Evolutionary conservation across 1,140 invertebrate species (phyloP).

Genomic region (Geopemphigus sp.): DNA sequence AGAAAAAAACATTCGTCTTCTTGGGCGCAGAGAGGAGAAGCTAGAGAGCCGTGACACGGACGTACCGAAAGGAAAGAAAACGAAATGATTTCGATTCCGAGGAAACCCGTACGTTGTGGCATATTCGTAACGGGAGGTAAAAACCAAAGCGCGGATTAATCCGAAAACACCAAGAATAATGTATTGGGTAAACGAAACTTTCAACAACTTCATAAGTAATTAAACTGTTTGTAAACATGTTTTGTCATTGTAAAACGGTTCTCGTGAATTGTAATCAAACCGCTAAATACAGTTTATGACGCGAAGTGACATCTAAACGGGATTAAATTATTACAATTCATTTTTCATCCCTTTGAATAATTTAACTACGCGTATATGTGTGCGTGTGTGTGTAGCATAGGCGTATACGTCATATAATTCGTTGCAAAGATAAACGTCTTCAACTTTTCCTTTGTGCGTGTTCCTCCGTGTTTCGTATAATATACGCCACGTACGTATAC

Average conservation of each 20-base stretch:
- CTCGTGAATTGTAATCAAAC: conserved; percentile 2
- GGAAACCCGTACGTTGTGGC: background rate
- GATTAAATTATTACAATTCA: background rate
- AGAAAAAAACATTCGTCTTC: conserved; percentile 17
- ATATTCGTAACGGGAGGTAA: conserved; percentile 3
- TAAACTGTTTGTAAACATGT: conserved; percentile 14
- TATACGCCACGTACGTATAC: background rate
- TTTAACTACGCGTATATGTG: background rate
- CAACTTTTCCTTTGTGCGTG: background rate
- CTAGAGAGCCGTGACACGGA: background rate
- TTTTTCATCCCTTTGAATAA: conserved; percentile 12
- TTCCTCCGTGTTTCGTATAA: background rate
- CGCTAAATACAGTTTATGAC: background rate
- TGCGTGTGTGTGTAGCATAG: too few species aligned
- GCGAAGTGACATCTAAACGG: background rate
- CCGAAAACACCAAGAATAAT: background rate
- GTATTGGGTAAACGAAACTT: background rate
- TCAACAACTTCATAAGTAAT: conserved; percentile 31
- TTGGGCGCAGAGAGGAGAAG: background rate
- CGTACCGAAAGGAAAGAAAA: conserved; percentile 1
- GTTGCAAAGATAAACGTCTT: background rate
- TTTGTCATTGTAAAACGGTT: conserved; percentile 9
- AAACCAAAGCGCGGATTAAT: conserved; percentile 24
- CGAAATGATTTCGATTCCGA: background rate
- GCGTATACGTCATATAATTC: too few species aligned